Base-by-base conservation (phyloP, 2,113 vertebrate species). In the Herpetotheres cachinnans region DNA sequence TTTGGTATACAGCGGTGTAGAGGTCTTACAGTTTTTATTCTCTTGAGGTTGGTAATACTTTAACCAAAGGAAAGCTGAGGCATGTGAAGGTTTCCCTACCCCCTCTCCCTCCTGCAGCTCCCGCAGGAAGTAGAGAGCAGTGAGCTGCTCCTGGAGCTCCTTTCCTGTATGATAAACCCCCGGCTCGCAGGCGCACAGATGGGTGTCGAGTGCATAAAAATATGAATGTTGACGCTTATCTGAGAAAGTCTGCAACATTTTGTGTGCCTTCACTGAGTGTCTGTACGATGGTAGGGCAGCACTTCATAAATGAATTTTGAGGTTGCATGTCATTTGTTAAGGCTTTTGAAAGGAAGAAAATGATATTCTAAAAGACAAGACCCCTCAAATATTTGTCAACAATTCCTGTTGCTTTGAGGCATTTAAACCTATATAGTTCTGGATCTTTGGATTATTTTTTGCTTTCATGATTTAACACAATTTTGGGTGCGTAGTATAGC, bases 191-290 rank as follows among this genome's bases (percentile, higher is more conserved):
- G n/a, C 20, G 1, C 62, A 4, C 66, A 54, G 72, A 70, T 62
- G 71, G 47, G 34, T 24, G 20, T 19, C 38, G 70, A 62, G 36
- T 9, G 20, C 5, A 12, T 49, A 11, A 58, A 76, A 67, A 56
- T 11, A n/a, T 0, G 0, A 46, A 40, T 7, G 27, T 21, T 52
- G 69, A 21, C 3, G 3, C 19, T 69, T 61, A 8, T 7, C 52
- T 42, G n/a, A 71, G 89, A 72, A 76, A 63, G 65, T 38, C 66
- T 9, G 42, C 30, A 13, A 18, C 21, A 12, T 7, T 0, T 7
- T 0, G 0, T 47, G 66, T 62, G 73, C 70, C 58, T 76, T 65
- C 11, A 0, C 17, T 38, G 70, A 16, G 44, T 7, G 26, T 29
- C 77, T 5, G 15, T 30, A 4, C 4, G 1, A 30, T 38, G 44